These are phyloP conservation scores for Thera britannica DNA, from an alignment of 2,888 invertebrate genomes.

Conservation along the genomic window DNA sequence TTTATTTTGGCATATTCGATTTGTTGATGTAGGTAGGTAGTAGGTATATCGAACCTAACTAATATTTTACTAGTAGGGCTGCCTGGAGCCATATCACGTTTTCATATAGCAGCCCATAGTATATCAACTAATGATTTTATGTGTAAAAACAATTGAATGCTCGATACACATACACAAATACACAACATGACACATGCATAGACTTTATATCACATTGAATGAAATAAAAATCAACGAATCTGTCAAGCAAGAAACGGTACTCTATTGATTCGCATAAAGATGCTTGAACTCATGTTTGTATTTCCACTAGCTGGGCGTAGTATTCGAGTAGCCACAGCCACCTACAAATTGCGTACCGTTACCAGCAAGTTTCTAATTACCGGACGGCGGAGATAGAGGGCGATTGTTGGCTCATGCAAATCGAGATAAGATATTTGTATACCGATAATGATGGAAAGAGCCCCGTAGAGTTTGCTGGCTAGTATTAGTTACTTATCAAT, in stretches of 20 bases:
- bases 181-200: too few relatives aligned
- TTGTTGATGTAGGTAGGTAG: too few relatives aligned
- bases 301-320: constrained; percentile 7
- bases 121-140: too few relatives aligned
- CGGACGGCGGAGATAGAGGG: constrained; percentile 62
- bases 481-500: neutral
- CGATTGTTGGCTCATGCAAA: constrained; percentile 79
- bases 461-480: constrained; percentile 9
- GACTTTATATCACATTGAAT: too few relatives aligned
- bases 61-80: too few relatives aligned
- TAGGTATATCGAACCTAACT: too few relatives aligned
- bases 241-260: too few relatives aligned
- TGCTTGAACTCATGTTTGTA: neutral
- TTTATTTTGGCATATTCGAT: neutral
- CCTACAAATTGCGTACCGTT: constrained; percentile 73
- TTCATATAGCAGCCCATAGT: too few relatives aligned
- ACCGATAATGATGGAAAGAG: constrained; percentile 38
- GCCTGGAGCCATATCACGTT: too few relatives aligned
- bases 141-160: too few relatives aligned
- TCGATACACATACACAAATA: too few relatives aligned
- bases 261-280: neutral
- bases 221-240: too few relatives aligned
- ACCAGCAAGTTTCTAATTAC: constrained; percentile 79
- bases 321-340: constrained; percentile 42
- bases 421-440: constrained; percentile 41